phyloP scores from a whole-genome alignment of 2,113 vertebrate genomes.

The Platichthys flesus region DNA sequence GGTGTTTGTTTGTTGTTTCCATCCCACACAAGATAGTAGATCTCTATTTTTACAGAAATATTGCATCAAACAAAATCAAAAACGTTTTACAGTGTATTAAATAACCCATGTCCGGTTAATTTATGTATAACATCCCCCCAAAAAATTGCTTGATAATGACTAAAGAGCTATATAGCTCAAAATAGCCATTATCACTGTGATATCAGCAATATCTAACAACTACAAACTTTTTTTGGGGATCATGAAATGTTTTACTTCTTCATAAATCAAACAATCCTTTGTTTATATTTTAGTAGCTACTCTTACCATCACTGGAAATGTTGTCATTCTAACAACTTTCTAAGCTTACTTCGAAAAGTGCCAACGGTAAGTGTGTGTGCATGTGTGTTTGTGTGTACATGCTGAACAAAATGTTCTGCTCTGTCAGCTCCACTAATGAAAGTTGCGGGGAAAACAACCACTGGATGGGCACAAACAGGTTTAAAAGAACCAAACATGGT shows the following conservation, averaged over 20 bases:
- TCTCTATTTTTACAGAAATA: neutral
- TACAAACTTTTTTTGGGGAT: too few relatives aligned
- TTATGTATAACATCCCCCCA: too few relatives aligned
- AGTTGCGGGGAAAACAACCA: neutral
- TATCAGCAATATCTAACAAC: neutral
- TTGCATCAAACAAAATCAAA: neutral
- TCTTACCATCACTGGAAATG: too few relatives aligned
- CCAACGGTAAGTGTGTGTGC: neutral
- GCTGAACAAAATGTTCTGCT: slow-evolving; percentile 40
- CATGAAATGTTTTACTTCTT: too few relatives aligned
- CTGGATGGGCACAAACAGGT: neutral
- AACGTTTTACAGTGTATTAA: neutral
- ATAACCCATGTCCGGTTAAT: too few relatives aligned
- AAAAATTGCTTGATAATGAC: too few relatives aligned
- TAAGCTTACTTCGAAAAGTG: too few relatives aligned
- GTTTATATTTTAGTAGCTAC: too few relatives aligned
- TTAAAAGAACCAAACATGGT: neutral
- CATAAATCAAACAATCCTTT: too few relatives aligned
- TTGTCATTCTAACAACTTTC: too few relatives aligned
- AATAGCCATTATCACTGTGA: too few relatives aligned
- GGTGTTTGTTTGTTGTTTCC: neutral
- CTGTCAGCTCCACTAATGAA: neutral
- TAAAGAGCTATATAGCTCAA: too few relatives aligned
- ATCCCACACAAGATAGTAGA: neutral
- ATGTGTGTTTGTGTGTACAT: neutral